Evolutionary conservation across 2,888 invertebrate species (phyloP).

Genomic region (Fissipunctia ypsillon): DNA sequence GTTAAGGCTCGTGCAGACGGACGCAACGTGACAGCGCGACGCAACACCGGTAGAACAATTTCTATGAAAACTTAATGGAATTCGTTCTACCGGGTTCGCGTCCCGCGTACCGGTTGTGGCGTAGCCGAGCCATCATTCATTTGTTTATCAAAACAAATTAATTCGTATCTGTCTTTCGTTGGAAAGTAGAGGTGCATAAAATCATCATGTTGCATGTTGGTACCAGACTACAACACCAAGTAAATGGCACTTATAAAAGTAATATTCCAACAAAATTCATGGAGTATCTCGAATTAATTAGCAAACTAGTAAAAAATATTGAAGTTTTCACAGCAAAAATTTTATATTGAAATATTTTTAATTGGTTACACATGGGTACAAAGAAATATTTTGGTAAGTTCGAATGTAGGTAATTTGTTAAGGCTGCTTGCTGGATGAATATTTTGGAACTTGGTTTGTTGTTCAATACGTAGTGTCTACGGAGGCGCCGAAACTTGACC

Average conservation of each 20-base stretch:
- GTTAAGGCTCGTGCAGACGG: no score
- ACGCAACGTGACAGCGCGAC: no score
- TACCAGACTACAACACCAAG: background rate
- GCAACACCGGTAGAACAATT: no score
- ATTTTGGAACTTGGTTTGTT: background rate
- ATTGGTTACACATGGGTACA: background rate
- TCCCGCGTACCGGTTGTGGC: no score
- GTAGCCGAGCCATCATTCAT: no score
- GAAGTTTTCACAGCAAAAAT: background rate
- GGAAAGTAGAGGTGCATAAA: no score
- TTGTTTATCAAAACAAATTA: background rate
- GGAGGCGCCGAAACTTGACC: background rate
- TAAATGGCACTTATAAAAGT: background rate
- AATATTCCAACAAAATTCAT: slow-evolving; percentile 21
- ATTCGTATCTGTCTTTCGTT: background rate
- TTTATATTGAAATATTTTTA: slow-evolving; percentile 10
- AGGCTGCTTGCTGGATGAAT: background rate
- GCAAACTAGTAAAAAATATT: slow-evolving; percentile 13
- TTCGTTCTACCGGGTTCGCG: no score
- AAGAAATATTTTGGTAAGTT: background rate
- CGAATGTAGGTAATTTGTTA: background rate
- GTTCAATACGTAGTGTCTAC: background rate
- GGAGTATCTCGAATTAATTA: slow-evolving; percentile 4
- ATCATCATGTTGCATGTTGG: background rate
- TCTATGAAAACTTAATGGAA: no score